A percentile compares a stretch with the other conserved stretches of the same genome.
phyloP scores from a whole-genome alignment of 2,113 vertebrate species.

The Agapornis roseicollis region DNA sequence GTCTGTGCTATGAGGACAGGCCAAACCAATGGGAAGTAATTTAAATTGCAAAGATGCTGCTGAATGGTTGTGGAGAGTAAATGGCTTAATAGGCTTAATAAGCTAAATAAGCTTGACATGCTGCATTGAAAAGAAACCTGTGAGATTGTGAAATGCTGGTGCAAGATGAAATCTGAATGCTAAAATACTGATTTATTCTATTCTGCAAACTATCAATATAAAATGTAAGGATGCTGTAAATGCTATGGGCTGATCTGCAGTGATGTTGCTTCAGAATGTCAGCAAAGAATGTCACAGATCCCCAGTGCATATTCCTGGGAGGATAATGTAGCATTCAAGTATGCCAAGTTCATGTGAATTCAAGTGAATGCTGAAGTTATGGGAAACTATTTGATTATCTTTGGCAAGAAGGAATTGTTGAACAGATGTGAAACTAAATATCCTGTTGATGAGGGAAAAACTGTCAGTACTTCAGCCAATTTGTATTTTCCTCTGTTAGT shows the following conservation, averaged over 20 bases:
- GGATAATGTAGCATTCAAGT: not conserved
- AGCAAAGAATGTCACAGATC: accelerated
- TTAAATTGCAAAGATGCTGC: not conserved
- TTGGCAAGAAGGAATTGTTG: not conserved
- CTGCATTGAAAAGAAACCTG: not conserved
- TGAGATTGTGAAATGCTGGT: not conserved
- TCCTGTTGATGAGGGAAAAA: not conserved
- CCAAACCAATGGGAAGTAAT: not conserved
- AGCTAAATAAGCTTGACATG: not conserved
- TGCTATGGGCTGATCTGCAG: not conserved
- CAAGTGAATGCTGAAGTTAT: not conserved
- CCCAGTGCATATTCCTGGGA: not conserved
- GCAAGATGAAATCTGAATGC: not conserved
- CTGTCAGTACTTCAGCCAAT: not conserved
- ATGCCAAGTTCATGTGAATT: not conserved
- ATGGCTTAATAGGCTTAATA: not conserved
- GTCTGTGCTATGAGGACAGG: not conserved
- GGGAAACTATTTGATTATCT: not conserved
- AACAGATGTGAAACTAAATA: not conserved
- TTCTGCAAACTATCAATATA: not conserved
- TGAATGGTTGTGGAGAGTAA: not conserved
- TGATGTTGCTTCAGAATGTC: not conserved
- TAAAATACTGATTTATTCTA: not conserved
- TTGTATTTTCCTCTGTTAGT: not conserved
- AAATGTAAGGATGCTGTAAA: not conserved